phyloP scores from a whole-genome alignment of 2,797 vertebrate species.

The Myripristis murdjan region DNA sequence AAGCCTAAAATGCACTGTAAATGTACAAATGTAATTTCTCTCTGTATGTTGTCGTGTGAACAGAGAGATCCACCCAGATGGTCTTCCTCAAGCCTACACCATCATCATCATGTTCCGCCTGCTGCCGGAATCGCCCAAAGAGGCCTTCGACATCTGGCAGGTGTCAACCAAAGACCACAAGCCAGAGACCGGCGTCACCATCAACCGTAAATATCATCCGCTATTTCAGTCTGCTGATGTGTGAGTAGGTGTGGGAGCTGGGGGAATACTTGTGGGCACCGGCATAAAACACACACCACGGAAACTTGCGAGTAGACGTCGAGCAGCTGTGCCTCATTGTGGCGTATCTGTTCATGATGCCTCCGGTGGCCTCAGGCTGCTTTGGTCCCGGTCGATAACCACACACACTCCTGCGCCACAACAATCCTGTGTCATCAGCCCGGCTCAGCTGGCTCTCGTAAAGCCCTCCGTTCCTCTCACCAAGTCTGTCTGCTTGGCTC shows the following conservation, averaged over 20 bases:
- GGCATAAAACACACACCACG: too few relatives aligned
- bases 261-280: neutral
- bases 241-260: neutral
- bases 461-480: constrained; percentile 14
- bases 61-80: constrained; percentile 96
- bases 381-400: constrained; percentile 35
- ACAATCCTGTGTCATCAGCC: constrained; percentile 11
- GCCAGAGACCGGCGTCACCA: constrained; percentile 93
- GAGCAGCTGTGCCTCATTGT: constrained; percentile 44
- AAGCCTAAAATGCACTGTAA: neutral
- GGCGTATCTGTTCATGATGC: constrained; percentile 12
- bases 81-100: constrained; percentile 92
- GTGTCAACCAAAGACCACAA: constrained; percentile 93
- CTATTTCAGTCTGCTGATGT: neutral
- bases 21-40: neutral
- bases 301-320: neutral
- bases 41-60: neutral
- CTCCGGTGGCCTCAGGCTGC: constrained; percentile 30
- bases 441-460: constrained; percentile 44
- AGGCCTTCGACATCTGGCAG: constrained; percentile 98
- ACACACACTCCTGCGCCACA: constrained; percentile 10
- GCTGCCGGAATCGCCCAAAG: constrained; percentile 90
- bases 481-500: constrained; percentile 37
- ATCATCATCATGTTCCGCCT: constrained; percentile 95
- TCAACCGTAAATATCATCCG: constrained; percentile 88